These are phyloP conservation scores for Sandelia bainsii DNA, from an alignment of 2,797 vertebrate species.

Conservation along the genomic window DNA sequence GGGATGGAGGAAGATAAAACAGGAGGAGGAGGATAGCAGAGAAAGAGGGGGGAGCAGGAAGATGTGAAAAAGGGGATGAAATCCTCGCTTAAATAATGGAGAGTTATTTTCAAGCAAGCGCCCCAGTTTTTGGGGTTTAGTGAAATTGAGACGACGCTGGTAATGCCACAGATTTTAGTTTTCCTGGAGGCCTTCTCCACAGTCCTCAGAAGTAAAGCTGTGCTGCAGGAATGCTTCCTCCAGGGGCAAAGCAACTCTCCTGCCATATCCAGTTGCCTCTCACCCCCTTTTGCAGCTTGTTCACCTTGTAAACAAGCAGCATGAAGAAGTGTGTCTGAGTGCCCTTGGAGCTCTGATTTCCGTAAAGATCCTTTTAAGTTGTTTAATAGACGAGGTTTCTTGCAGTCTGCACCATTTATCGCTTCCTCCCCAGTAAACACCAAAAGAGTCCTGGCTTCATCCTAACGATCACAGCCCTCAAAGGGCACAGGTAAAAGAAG, in stretches of 20 bases:
- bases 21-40: constrained; percentile 31
- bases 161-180: constrained; percentile 22
- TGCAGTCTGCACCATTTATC: constrained; percentile 38
- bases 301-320: constrained; percentile 44
- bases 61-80: constrained; percentile 48
- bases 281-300: constrained; percentile 14
- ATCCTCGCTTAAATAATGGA: constrained; percentile 62
- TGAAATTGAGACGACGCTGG: constrained; percentile 49
- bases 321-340: constrained; percentile 22
- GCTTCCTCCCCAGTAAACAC: constrained; percentile 52
- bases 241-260: constrained; percentile 4
- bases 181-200: constrained; percentile 11
- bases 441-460: constrained; percentile 13
- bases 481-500: constrained; percentile 9
- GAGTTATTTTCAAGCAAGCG: constrained; percentile 51
- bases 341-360: constrained; percentile 33
- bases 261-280: constrained; percentile 1
- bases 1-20: constrained; percentile 36
- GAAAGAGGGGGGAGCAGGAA: constrained; percentile 7
- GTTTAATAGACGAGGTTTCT: constrained; percentile 43
- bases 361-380: constrained; percentile 38
- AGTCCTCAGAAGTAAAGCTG: background rate
- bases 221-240: constrained; percentile 3
- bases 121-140: constrained; percentile 61
- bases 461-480: background rate